These are phyloP conservation scores for Chitala chitala DNA, from an alignment of 2,113 vertebrate genomes.

Conservation along the genomic window DNA sequence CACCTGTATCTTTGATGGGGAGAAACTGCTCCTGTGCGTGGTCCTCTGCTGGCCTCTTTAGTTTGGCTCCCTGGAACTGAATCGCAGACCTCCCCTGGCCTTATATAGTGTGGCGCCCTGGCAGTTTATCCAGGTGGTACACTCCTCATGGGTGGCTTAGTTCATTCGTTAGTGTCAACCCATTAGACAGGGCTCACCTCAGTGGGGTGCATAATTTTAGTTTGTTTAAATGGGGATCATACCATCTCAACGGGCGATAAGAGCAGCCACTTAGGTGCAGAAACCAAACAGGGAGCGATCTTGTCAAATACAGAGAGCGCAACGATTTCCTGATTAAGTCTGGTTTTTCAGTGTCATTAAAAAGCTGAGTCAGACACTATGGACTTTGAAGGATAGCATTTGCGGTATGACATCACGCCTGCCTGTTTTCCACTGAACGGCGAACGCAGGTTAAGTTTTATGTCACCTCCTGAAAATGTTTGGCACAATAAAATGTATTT, in stretches of 20 bases:
- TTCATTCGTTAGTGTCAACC: slow-evolving; percentile 51
- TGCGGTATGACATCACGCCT: not conserved
- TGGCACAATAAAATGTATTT: not conserved
- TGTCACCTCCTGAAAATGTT: not conserved
- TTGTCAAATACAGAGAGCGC: slow-evolving; percentile 49
- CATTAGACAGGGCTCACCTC: slow-evolving; percentile 62
- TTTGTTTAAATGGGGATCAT: slow-evolving; percentile 35
- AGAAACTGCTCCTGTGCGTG: not conserved
- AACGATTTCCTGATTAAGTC: not conserved
- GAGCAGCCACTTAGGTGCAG: slow-evolving; percentile 38
- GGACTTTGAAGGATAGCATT: not conserved
- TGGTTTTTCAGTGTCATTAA: not conserved
- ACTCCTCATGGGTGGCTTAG: slow-evolving; percentile 27
- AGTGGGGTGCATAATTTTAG: slow-evolving; percentile 46
- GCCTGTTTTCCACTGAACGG: not conserved
- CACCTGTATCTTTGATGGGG: not conserved
- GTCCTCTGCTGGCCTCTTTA: slow-evolving; percentile 31
- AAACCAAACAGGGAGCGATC: slow-evolving; percentile 57
- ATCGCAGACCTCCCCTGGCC: slow-evolving; percentile 44
- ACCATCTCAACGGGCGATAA: slow-evolving; percentile 31
- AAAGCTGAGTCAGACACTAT: not conserved
- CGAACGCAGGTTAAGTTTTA: not conserved
- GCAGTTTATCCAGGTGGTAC: slow-evolving; percentile 48
- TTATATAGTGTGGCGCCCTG: slow-evolving; percentile 61
- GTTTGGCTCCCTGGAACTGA: slow-evolving; percentile 43